These are phyloP conservation scores for Actenoides lindsayi DNA, from an alignment of 2,113 vertebrate species.

Conservation along the genomic window DNA sequence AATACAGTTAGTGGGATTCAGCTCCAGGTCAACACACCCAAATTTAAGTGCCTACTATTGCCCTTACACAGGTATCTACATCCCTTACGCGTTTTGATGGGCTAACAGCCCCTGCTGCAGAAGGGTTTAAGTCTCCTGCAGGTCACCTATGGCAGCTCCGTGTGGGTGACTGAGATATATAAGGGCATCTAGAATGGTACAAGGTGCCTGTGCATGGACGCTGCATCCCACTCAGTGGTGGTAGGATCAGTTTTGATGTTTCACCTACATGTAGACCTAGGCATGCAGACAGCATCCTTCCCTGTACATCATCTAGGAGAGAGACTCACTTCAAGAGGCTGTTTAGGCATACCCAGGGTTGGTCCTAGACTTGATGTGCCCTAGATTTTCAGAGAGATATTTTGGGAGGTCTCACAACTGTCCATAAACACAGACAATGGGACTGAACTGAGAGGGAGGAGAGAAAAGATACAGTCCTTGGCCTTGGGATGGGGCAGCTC, in stretches of 20 bases:
- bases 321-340: neutral
- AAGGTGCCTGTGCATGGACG: fast-evolving
- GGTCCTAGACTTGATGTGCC: too few species aligned
- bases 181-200: neutral
- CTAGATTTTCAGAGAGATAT: neutral
- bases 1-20: neutral
- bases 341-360: neutral
- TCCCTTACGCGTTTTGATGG: neutral
- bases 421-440: neutral
- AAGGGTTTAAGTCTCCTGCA: neutral
- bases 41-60: neutral
- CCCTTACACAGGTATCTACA: neutral
- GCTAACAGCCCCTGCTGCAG: neutral
- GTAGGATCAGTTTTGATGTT: neutral
- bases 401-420: neutral
- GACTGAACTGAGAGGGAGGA: neutral
- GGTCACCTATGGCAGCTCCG: neutral
- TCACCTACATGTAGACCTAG: neutral
- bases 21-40: neutral
- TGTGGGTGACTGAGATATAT: neutral
- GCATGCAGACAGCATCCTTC: neutral
- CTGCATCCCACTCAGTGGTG: neutral
- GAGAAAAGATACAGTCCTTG: neutral
- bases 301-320: neutral
- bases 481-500: neutral